Conservation (phyloP, 1,140 invertebrate genomes). For the Lepidurus arcticus region DNA sequence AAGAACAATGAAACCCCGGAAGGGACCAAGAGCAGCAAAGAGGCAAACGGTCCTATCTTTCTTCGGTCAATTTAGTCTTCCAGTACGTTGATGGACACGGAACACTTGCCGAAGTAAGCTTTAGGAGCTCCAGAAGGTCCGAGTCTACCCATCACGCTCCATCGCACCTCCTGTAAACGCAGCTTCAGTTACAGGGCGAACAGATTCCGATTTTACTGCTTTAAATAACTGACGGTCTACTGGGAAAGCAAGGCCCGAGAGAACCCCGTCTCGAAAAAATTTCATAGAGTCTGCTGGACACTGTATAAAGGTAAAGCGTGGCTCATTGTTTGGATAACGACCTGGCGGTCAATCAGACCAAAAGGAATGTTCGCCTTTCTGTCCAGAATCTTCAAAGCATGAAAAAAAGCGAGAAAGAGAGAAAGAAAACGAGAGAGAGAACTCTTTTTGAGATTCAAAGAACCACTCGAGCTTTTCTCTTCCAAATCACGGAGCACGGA, state of each 20-base stretch:
- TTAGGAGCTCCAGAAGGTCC: background rate
- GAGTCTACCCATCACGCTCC: background rate
- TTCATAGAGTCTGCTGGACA: background rate
- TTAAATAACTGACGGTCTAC: background rate
- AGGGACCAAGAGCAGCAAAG: too few species aligned
- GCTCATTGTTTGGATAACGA: slow-evolving; percentile 17
- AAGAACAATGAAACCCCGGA: background rate
- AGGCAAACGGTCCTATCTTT: too few species aligned
- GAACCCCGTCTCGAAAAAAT: background rate
- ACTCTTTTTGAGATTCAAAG: background rate
- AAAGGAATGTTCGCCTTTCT: background rate
- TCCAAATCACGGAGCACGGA: background rate
- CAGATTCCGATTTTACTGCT: background rate
- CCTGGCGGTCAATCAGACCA: background rate
- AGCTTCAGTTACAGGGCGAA: background rate
- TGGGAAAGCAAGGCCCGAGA: background rate
- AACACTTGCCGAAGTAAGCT: background rate
- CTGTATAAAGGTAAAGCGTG: slow-evolving; percentile 10
- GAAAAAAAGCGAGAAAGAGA: background rate
- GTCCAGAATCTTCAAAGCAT: too few species aligned
- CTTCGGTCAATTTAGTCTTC: background rate
- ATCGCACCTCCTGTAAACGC: background rate
- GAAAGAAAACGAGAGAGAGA: background rate
- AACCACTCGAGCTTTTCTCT: slow-evolving; percentile 14
- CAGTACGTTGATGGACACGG: background rate